phyloP scores from a whole-genome alignment of 2,113 vertebrate species.

The Aramus guarauna region DNA sequence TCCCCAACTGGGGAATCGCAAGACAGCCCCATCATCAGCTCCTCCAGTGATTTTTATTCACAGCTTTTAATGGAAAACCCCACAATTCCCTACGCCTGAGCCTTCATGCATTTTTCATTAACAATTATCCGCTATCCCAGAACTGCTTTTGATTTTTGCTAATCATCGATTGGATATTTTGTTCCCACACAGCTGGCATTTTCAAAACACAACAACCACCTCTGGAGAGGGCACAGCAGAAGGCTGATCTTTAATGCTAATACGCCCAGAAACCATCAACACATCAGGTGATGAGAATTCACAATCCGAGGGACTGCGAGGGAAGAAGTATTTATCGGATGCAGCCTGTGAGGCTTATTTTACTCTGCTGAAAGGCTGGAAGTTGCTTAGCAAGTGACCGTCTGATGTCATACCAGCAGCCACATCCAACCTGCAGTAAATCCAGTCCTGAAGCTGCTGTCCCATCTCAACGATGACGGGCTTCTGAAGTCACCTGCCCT shows the following conservation, averaged over 20 bases:
- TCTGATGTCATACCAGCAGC: neutral
- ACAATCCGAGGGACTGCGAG: neutral
- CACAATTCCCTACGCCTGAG: conserved; percentile 20
- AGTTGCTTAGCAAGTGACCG: neutral
- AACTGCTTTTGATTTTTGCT: conserved; percentile 64
- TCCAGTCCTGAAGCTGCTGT: neutral
- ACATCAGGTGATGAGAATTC: conserved; percentile 34
- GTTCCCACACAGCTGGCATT: conserved; percentile 65
- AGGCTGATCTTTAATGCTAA: conserved; percentile 53
- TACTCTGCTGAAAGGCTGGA: neutral
- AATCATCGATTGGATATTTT: conserved; percentile 63
- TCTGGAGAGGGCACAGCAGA: conserved; percentile 45
- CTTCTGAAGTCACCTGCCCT: neutral
- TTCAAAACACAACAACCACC: conserved; percentile 57
- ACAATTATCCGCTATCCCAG: conserved; percentile 37
- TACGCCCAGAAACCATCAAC: conserved; percentile 27
- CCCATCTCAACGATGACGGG: neutral
- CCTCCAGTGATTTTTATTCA: conserved; percentile 35
- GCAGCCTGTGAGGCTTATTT: neutral
- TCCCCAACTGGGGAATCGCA: neutral
- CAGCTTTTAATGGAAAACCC: conserved; percentile 58
- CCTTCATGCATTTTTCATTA: conserved; percentile 66
- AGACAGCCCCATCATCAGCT: neutral
- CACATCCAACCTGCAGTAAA: neutral
- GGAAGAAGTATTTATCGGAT: neutral